A percentile compares a stretch with the other conserved stretches of the same genome.
Conservation (phyloP, 2,797 vertebrate species). For the Cuniculus paca region DNA sequence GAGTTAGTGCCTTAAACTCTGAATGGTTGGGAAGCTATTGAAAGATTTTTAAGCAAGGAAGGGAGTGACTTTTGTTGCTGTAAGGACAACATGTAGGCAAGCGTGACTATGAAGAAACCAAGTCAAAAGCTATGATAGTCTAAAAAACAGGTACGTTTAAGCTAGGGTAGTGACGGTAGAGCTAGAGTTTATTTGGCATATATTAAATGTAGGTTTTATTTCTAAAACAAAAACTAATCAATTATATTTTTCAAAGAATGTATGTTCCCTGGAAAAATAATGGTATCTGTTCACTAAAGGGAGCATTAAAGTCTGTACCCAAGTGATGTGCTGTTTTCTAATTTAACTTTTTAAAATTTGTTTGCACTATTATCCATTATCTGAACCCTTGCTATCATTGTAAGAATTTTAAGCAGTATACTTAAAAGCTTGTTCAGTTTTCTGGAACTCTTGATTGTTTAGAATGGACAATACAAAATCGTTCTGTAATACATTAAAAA, state of each 20-base stretch:
- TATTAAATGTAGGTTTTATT: neutral
- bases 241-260: neutral
- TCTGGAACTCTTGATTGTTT: slow-evolving; percentile 42
- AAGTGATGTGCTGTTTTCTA: neutral
- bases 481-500: neutral
- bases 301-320: slow-evolving; percentile 26
- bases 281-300: neutral
- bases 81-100: neutral
- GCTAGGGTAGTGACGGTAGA: neutral
- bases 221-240: slow-evolving; percentile 48
- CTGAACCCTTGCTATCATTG: neutral
- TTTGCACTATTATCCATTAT: neutral
- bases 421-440: neutral
- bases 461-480: neutral
- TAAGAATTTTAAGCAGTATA: neutral
- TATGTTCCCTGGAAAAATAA: neutral
- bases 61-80: neutral
- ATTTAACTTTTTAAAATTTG: neutral
- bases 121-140: neutral
- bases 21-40: neutral
- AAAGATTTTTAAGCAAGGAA: slow-evolving; percentile 26
- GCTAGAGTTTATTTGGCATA: neutral
- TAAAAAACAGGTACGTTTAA: neutral
- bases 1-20: neutral
- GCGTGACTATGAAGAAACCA: neutral